These are phyloP conservation scores for Alviniconcha strummeri DNA, from an alignment of 2,888 invertebrate species.

Conservation along the genomic window DNA sequence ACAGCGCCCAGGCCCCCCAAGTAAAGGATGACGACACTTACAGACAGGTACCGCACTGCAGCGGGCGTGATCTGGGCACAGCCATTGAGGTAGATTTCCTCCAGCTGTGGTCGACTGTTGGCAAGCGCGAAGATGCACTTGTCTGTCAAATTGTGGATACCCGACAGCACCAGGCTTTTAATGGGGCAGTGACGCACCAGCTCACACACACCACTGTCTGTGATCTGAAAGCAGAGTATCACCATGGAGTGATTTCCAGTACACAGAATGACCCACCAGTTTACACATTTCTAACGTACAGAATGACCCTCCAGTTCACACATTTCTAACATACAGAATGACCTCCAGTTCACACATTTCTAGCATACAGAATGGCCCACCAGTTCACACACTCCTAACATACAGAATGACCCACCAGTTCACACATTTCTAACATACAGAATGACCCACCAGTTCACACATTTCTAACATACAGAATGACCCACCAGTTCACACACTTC, in stretches of 20 bases:
- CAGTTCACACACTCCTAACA: no score
- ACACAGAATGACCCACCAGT: background rate
- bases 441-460: no score
- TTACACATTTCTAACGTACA: background rate
- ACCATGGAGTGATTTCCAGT: background rate
- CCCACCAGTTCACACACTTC: no score
- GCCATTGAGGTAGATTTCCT: slow-evolving; percentile 69
- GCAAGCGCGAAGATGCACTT: slow-evolving; percentile 67
- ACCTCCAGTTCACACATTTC: no score
- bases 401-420: no score
- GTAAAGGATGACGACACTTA: slow-evolving; percentile 43
- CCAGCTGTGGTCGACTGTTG: slow-evolving; percentile 65
- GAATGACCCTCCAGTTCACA: no score
- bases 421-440: no score
- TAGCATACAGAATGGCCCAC: no score
- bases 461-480: no score
- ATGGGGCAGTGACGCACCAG: slow-evolving; percentile 63
- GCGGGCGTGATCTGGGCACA: slow-evolving; percentile 62
- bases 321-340: no score
- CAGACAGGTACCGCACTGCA: slow-evolving; percentile 64
- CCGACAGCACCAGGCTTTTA: slow-evolving; percentile 59
- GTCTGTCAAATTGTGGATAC: slow-evolving; percentile 67
- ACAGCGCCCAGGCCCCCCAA: no score
- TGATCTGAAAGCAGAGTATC: slow-evolving; percentile 54
- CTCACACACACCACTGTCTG: slow-evolving; percentile 64